Percentiles rank a stretch among this genome's conserved stretches.
Evolutionary conservation across 2,888 invertebrate species (phyloP).

Genomic region (Macrophya alboannulata): DNA sequence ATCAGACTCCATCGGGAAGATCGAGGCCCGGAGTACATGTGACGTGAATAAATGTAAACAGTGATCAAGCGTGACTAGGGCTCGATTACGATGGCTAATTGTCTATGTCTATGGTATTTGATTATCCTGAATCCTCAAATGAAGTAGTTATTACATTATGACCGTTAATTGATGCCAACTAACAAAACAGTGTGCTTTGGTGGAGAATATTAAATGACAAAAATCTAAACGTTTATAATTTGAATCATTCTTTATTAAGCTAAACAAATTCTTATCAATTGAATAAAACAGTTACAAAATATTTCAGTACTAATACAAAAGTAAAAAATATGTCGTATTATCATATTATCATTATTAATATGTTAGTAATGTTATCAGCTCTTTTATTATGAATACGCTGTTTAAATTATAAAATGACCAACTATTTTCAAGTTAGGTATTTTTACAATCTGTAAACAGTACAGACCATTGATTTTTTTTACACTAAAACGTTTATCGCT

Average conservation of each 20-base stretch:
- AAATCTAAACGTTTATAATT: background rate
- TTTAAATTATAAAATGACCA: conserved; percentile 66
- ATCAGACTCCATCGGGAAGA: conserved; percentile 59
- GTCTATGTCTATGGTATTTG: background rate
- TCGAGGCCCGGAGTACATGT: conserved; percentile 45
- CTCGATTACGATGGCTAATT: conserved; percentile 30
- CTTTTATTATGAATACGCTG: conserved; percentile 58
- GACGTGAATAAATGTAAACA: conserved; percentile 62
- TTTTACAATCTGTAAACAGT: conserved; percentile 46
- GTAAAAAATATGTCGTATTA: conserved; percentile 54
- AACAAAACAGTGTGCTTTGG: background rate
- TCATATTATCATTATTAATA: conserved; percentile 33
- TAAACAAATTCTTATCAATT: background rate
- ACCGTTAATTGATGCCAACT: background rate
- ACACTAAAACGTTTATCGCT: conserved; percentile 10
- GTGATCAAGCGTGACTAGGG: conserved; percentile 51
- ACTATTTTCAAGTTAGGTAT: conserved; percentile 18
- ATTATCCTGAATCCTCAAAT: background rate
- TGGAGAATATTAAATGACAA: background rate
- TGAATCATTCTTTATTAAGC: conserved; percentile 43
- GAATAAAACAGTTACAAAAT: conserved; percentile 40
- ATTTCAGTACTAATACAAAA: conserved; percentile 16
- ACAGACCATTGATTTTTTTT: conserved; percentile 39
- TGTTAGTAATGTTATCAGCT: conserved; percentile 39
- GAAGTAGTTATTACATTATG: conserved; percentile 51